A percentile compares a stretch with the other conserved stretches of the same genome.
phyloP scores from a whole-genome alignment of 2,888 invertebrate species.

The Acrocyrtus sp. region DNA sequence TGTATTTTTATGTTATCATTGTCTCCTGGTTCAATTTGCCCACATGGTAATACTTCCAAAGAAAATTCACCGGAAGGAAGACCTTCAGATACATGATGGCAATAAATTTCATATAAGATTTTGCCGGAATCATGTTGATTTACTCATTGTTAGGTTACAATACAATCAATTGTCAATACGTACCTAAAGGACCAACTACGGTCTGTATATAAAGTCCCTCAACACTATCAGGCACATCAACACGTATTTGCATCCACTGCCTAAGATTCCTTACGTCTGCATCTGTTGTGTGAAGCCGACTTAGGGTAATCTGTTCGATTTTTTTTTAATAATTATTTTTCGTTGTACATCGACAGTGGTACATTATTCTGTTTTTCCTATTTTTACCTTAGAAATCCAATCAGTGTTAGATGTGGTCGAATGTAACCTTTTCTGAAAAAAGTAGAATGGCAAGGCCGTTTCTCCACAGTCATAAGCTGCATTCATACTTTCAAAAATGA shows the following conservation, averaged over 20 bases:
- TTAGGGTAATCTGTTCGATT: slow-evolving; percentile 5
- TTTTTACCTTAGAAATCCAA: too few relatives aligned
- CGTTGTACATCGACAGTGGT: too few relatives aligned
- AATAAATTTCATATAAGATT: too few relatives aligned
- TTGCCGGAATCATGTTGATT: too few relatives aligned
- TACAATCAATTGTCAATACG: too few relatives aligned
- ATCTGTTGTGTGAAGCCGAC: slow-evolving; percentile 17
- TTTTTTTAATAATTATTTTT: too few relatives aligned
- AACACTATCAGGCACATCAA: neutral
- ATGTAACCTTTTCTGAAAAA: neutral
- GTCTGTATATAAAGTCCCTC: slow-evolving; percentile 16
- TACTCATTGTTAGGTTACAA: too few relatives aligned
- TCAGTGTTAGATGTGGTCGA: neutral
- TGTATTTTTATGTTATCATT: too few relatives aligned
- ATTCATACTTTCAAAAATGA: slow-evolving; percentile 1
- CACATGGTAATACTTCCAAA: slow-evolving; percentile 28
- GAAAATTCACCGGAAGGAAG: slow-evolving; percentile 27
- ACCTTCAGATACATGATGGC: too few relatives aligned
- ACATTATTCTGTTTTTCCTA: too few relatives aligned
- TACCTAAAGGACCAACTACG: slow-evolving; percentile 16
- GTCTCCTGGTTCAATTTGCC: neutral
- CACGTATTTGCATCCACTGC: slow-evolving; percentile 27
- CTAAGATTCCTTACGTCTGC: slow-evolving; percentile 16
- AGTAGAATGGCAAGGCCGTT: neutral
- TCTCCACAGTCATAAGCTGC: neutral